Evolutionary conservation across 2,888 invertebrate genomes (phyloP), one percentile per base, ranked within the genome.

Genomic region (Antheraea yamamai): DNA sequence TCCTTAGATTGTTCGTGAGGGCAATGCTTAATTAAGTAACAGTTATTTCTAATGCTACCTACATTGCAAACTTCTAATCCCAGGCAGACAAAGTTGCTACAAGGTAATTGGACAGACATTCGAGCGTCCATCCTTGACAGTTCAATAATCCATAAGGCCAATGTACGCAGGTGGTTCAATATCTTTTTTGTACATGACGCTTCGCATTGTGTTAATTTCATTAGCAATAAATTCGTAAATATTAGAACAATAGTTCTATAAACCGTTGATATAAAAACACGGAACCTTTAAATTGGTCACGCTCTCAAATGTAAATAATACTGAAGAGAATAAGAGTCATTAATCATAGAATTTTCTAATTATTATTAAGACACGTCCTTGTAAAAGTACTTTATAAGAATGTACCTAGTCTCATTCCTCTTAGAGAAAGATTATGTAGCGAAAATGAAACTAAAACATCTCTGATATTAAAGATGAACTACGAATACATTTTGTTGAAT

Each of bases 141-240:
- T 70, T 70, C 70, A 70, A 70, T 70, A 70, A 70, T 70, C 70
- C 64, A 66, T 70, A 70, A 70, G 70, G 70, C 70, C 70, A 70
- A 39, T 39, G 39, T 70, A 70, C 70, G 70, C 20, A 18, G 39
- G n/a, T 70, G n/a, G 20, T 39, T 70, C 70, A 39, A 39, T 70
- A 70, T 70, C 12, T 66, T 70, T 70, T 70, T 70, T 70, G 39
- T n/a, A 39, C 70, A 39, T 70, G 20, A 39, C 39, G 39, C 3
- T 39, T 70, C 70, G n/a, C 35, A 70, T n/a, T 70, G 39, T 70
- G n/a, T 70, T 39, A 12, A n/a, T 70, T 70, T 39, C 39, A 39
- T 70, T 70, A 70, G 70, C 70, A 39, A 16, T 39, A 4, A n/a
- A n/a, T 70, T 23, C 39, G 39, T 70, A 70, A 70, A 39, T 70